These are phyloP conservation scores for Salminus brasiliensis DNA, from an alignment of 2,113 vertebrate species.

Conservation along the genomic window DNA sequence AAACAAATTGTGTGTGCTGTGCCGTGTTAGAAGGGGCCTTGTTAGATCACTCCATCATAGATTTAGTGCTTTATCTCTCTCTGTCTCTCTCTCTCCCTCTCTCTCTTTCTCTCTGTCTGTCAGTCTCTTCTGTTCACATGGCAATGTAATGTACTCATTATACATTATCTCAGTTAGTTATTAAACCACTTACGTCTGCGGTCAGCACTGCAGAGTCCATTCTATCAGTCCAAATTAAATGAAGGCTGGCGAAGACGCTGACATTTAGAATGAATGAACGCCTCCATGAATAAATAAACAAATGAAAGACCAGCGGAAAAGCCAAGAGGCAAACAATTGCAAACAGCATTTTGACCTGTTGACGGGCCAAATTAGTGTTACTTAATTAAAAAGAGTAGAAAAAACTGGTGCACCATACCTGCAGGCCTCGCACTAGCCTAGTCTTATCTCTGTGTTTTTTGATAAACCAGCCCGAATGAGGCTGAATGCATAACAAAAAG, in stretches of 20 bases:
- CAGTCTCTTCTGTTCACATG: not conserved
- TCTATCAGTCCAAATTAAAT: conserved; percentile 16
- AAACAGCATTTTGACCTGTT: conserved; percentile 21
- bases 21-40: no score
- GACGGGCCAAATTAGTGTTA: conserved; percentile 37
- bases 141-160: not conserved
- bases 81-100: not conserved
- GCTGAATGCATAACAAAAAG: not conserved
- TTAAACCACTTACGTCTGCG: not conserved
- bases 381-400: conserved; percentile 39
- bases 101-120: not conserved
- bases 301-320: no score
- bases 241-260: not conserved
- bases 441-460: conserved; percentile 2
- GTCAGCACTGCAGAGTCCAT: not conserved
- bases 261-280: conserved; percentile 27
- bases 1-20: no score
- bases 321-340: conserved; percentile 12
- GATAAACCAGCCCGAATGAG: conserved; percentile 34
- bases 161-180: conserved; percentile 2
- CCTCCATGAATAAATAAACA: conserved; percentile 34
- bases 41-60: no score
- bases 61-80: not conserved
- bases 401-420: not conserved
- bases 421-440: not conserved